Conservation (phyloP, 2,797 vertebrate genomes). For the Mormyrops attenuatus region DNA sequence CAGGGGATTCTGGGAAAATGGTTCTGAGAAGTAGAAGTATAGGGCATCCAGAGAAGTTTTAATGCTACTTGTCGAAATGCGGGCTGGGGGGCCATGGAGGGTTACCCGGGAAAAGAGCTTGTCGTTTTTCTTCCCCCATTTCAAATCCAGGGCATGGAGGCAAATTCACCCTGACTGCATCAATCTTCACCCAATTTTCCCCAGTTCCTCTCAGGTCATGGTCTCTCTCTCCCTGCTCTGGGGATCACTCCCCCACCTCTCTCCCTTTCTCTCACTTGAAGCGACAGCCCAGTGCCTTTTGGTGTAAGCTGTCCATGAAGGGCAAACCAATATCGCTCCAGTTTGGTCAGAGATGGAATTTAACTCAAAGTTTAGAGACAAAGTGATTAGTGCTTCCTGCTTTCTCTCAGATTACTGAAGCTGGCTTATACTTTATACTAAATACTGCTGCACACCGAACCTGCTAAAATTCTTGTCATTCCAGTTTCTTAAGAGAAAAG, state of each 20-base stretch:
- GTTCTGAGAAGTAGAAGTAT: neutral
- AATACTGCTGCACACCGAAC: conserved; percentile 7
- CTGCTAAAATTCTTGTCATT: neutral
- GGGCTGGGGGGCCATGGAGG: neutral
- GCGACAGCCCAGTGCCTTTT: neutral
- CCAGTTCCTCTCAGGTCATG: neutral
- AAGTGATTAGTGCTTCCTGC: conserved; percentile 33
- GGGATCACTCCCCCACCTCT: neutral
- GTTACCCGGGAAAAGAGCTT: neutral
- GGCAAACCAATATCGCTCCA: neutral
- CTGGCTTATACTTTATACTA: conserved; percentile 24
- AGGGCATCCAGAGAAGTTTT: neutral
- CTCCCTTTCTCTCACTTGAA: neutral
- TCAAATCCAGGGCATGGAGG: neutral
- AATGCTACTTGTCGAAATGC: neutral
- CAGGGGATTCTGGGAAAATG: neutral
- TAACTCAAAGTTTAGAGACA: conserved; percentile 29
- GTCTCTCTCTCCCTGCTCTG: neutral
- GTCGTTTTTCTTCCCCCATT: neutral
- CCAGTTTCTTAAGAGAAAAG: neutral
- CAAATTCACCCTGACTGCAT: neutral
- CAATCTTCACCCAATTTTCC: neutral
- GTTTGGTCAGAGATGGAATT: conserved; percentile 34
- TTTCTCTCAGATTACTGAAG: conserved; percentile 21
- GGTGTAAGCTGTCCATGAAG: neutral